Conservation (phyloP, 35 echinoderm and acorn worm species). For the Lytechinus variegatus region DNA sequence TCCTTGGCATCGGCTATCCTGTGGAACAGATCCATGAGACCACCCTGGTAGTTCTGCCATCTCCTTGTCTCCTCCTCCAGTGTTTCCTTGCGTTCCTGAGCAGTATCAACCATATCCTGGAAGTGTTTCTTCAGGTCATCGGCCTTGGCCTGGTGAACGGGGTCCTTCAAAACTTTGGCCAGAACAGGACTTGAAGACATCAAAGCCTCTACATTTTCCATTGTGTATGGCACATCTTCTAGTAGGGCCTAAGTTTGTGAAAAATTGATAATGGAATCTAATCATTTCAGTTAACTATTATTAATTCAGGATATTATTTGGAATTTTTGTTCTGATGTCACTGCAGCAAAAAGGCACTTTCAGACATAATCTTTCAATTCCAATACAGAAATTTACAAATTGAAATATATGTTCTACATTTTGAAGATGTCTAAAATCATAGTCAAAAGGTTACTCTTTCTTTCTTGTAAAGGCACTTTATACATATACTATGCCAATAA, state of each 20-base stretch:
- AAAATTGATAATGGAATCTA: not conserved
- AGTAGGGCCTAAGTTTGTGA: slow-evolving; percentile 60
- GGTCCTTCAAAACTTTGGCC: slow-evolving; percentile 60
- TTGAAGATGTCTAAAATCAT: too few species aligned
- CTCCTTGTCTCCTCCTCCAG: slow-evolving; percentile 57
- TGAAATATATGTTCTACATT: too few species aligned
- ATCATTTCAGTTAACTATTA: not conserved
- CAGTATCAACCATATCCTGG: not conserved
- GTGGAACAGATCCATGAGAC: slow-evolving; percentile 55
- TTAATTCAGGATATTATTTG: not conserved
- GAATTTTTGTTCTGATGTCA: too few species aligned
- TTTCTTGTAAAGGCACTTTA: too few species aligned
- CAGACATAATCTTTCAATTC: too few species aligned
- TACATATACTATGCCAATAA: not conserved
- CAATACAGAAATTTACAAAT: too few species aligned
- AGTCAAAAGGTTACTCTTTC: too few species aligned
- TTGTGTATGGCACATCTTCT: slow-evolving; percentile 60
- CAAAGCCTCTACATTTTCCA: slow-evolving; percentile 54
- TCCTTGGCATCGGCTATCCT: slow-evolving; percentile 65
- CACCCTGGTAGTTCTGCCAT: slow-evolving; percentile 74
- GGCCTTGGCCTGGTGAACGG: slow-evolving; percentile 55
- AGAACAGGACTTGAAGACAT: slow-evolving; percentile 50
- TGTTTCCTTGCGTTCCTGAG: slow-evolving; percentile 47
- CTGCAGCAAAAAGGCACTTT: too few species aligned
- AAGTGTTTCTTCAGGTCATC: slow-evolving; percentile 34